phyloP scores from a whole-genome alignment of 2,888 invertebrate species.

The Eupithecia insigniata region DNA sequence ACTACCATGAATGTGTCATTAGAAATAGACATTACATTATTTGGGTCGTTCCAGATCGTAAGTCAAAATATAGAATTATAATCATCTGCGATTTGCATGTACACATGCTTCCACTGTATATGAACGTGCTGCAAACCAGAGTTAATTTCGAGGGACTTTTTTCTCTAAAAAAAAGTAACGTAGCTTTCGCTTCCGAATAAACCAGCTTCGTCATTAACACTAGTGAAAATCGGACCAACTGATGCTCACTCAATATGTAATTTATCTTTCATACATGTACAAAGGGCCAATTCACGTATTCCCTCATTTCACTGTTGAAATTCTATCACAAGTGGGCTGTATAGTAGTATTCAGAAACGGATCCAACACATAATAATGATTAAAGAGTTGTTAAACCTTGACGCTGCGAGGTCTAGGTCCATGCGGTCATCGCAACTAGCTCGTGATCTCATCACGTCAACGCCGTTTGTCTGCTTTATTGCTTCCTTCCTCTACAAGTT shows the following conservation, averaged over 20 bases:
- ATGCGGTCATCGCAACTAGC: conserved; percentile 25
- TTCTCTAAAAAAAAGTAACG: no score
- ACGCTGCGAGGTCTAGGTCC: conserved; percentile 24
- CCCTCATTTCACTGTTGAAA: not conserved
- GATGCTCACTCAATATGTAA: not conserved
- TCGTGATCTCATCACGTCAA: conserved; percentile 27
- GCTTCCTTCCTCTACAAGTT: conserved; percentile 22
- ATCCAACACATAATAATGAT: not conserved
- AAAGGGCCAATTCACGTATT: not conserved
- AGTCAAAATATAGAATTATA: conserved; percentile 13
- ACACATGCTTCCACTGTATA: not conserved
- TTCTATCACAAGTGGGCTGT: not conserved
- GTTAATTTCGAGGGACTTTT: no score
- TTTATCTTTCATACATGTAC: not conserved
- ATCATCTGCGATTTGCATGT: not conserved
- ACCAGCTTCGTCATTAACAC: not conserved
- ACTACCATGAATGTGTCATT: conserved; percentile 11
- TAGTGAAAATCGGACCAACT: not conserved
- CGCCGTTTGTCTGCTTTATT: conserved; percentile 20
- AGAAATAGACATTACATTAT: conserved; percentile 18
- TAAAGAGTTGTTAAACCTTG: conserved; percentile 25
- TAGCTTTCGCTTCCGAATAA: not conserved
- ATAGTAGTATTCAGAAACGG: not conserved
- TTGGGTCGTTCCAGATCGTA: conserved; percentile 11
- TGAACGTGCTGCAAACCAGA: no score